Evolutionary conservation across 1,140 invertebrate genomes (phyloP).

Genomic region (Drosophila funebris): DNA sequence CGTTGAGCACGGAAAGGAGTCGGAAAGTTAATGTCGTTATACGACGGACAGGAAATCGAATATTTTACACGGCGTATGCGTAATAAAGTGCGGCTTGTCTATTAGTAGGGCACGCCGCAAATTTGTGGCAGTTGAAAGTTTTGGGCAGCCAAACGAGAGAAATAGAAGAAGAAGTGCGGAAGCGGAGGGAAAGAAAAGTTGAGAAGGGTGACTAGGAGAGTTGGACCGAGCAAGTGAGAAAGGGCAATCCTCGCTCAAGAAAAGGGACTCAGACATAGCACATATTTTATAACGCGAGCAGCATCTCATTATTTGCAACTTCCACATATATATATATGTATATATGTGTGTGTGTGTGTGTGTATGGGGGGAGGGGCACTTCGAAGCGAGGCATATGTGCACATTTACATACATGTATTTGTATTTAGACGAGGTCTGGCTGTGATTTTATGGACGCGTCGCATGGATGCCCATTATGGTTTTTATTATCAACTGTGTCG

Average conservation of each 20-base stretch:
- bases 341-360: not conserved
- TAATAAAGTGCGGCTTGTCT: slow-evolving; percentile 1
- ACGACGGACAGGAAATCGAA: not conserved
- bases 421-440: slow-evolving; percentile 17
- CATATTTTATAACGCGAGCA: slow-evolving; percentile 27
- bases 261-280: not conserved
- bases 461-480: slow-evolving; percentile 39
- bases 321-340: not conserved
- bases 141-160: not conserved
- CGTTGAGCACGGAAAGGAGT: not conserved
- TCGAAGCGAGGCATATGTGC: not conserved
- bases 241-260: not conserved
- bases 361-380: not conserved
- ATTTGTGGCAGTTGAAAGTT: not conserved
- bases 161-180: not conserved
- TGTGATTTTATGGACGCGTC: slow-evolving; percentile 34
- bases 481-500: slow-evolving; percentile 36
- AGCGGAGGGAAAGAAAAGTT: not conserved
- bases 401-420: slow-evolving; percentile 6
- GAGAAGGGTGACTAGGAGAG: not conserved
- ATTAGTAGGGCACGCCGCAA: not conserved
- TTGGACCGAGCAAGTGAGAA: not conserved
- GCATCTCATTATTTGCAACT: slow-evolving; percentile 20
- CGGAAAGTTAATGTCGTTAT: not conserved
- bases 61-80: slow-evolving; percentile 12